Percentiles rank a stretch among this genome's conserved stretches.
phyloP scores from a whole-genome alignment of 1,140 invertebrate genomes.

The Euschistus heros region DNA sequence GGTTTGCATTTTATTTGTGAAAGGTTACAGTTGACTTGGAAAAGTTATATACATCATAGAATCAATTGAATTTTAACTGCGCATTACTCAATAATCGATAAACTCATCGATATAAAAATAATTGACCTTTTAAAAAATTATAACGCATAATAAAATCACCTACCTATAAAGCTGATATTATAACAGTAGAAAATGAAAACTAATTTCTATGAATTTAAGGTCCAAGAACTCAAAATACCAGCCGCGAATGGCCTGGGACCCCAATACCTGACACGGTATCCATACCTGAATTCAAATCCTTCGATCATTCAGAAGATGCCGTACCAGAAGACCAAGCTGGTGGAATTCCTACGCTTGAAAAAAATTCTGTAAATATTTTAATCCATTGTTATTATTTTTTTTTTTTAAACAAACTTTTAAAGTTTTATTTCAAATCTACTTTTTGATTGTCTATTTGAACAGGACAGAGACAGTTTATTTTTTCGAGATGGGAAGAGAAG shows the following conservation, averaged over 20 bases:
- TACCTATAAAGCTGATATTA: no score
- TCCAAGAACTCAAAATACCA: not conserved
- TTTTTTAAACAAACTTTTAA: not conserved
- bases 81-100: no score
- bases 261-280: slow-evolving; percentile 19
- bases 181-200: no score
- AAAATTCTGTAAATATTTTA: slow-evolving; percentile 10
- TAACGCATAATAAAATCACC: no score
- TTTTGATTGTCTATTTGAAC: not conserved
- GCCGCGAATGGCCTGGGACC: slow-evolving; percentile 5
- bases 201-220: not conserved
- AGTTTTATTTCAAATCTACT: not conserved
- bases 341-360: slow-evolving; percentile 13
- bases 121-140: no score
- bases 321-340: slow-evolving; percentile 18
- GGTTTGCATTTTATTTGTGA: no score
- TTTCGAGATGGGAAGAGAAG: slow-evolving; percentile 70
- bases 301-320: slow-evolving; percentile 4
- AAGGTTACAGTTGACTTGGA: no score
- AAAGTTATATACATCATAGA: no score
- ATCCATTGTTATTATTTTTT: no score
- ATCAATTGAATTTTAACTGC: no score
- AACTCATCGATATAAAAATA: no score
- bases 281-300: slow-evolving; percentile 13
- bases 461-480: slow-evolving; percentile 44